These are phyloP conservation scores for Neostethus bicornis DNA, from an alignment of 2,797 vertebrate species.

Conservation along the genomic window DNA sequence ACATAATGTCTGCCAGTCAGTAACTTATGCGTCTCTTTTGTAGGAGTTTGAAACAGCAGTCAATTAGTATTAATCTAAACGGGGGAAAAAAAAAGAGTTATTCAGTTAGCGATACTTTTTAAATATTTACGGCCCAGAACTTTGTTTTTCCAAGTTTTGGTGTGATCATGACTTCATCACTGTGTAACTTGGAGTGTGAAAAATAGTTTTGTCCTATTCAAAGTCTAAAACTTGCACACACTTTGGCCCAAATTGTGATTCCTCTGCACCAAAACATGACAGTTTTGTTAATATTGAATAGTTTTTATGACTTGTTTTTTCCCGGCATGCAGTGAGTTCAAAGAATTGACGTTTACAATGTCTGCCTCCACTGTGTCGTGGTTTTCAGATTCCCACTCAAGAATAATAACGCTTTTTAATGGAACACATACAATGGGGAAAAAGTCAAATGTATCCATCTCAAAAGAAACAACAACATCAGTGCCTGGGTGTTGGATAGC, in stretches of 20 bases:
- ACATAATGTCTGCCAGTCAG: slow-evolving; percentile 30
- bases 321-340: slow-evolving; percentile 16
- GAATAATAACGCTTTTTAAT: slow-evolving; percentile 15
- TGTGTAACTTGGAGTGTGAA: slow-evolving; percentile 1
- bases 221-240: slow-evolving; percentile 11
- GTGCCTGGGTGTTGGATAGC: slow-evolving; percentile 16
- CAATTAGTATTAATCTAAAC: slow-evolving; percentile 46
- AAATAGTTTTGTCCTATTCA: slow-evolving; percentile 15
- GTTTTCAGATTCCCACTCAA: neutral
- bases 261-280: slow-evolving; percentile 19
- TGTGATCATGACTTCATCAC: slow-evolving; percentile 51
- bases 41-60: slow-evolving; percentile 48
- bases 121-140: slow-evolving; percentile 13
- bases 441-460: slow-evolving; percentile 20
- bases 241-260: neutral
- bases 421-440: slow-evolving; percentile 35
- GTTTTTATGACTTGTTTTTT: slow-evolving; percentile 37
- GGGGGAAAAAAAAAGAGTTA: slow-evolving; percentile 27
- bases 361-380: slow-evolving; percentile 16
- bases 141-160: slow-evolving; percentile 29
- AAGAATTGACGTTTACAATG: slow-evolving; percentile 20
- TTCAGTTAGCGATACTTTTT: slow-evolving; percentile 37
- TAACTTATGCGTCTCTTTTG: slow-evolving; percentile 15
- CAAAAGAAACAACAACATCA: slow-evolving; percentile 30
- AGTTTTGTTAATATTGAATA: slow-evolving; percentile 9